These are phyloP conservation scores for Gnathonemus longibarbis DNA, from an alignment of 2,113 vertebrate genomes.

Conservation along the genomic window DNA sequence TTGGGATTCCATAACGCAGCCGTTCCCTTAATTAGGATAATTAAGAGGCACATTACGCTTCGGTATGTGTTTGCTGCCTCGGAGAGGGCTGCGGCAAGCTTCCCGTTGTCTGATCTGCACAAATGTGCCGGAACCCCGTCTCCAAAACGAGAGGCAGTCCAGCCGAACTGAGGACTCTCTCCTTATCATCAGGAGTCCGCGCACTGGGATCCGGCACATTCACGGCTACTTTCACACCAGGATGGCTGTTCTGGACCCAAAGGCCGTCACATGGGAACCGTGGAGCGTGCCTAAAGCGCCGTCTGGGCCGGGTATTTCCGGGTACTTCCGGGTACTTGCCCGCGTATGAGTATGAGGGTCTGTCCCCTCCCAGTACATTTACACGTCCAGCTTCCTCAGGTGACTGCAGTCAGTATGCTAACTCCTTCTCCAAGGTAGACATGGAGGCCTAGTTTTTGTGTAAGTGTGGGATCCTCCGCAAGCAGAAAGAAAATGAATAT, in stretches of 20 bases:
- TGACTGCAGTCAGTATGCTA: neutral
- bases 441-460: neutral
- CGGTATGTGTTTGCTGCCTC: neutral
- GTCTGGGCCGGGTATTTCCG: neutral
- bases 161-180: neutral
- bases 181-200: neutral
- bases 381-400: neutral
- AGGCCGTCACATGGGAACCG: neutral
- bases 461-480: neutral
- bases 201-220: neutral
- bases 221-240: neutral
- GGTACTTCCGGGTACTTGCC: neutral
- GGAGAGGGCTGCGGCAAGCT: neutral
- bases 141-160: neutral
- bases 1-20: slow-evolving; percentile 19
- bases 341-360: neutral
- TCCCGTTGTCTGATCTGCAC: neutral
- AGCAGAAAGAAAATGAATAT: neutral
- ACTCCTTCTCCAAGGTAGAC: neutral
- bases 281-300: neutral
- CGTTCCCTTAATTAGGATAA: slow-evolving; percentile 11
- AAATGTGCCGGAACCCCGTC: neutral
- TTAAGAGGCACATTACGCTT: slow-evolving; percentile 8
- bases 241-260: neutral
- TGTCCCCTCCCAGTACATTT: neutral